phyloP scores from a whole-genome alignment of 2,888 invertebrate genomes.

The Andrena trimmerana region DNA sequence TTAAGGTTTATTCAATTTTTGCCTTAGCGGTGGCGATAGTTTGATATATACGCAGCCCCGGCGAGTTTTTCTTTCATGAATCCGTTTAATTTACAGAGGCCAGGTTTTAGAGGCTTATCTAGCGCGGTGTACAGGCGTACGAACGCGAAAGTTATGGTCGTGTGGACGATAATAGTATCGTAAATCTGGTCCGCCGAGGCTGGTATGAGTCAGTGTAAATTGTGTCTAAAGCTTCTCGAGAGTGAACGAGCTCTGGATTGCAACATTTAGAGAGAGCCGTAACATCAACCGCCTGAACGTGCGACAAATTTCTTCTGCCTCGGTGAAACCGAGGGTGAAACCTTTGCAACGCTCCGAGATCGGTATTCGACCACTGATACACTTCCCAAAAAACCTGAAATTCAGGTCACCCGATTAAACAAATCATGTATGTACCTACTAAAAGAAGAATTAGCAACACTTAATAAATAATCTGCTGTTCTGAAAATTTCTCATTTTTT shows the following conservation, averaged over 20 bases:
- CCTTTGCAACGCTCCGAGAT: neutral
- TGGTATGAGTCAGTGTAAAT: slow-evolving; percentile 21
- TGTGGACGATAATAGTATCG: slow-evolving; percentile 31
- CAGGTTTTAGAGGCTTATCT: neutral
- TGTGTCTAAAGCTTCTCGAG: slow-evolving; percentile 2
- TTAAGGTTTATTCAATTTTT: slow-evolving; percentile 4
- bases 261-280: slow-evolving; percentile 2
- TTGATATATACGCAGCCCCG: neutral
- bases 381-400: neutral
- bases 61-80: slow-evolving; percentile 12
- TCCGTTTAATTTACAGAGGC: slow-evolving; percentile 2
- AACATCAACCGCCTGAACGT: neutral
- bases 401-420: too few relatives aligned
- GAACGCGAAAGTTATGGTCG: slow-evolving; percentile 32
- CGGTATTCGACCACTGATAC: neutral
- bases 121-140: slow-evolving; percentile 2
- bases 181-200: slow-evolving; percentile 25
- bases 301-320: neutral
- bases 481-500: neutral
- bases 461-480: too few relatives aligned
- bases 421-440: too few relatives aligned
- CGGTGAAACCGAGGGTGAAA: neutral
- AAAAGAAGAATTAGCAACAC: too few relatives aligned
- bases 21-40: neutral
- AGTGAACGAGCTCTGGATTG: neutral